These are phyloP conservation scores for Ceratitis capitata DNA, from an alignment of 1,140 invertebrate genomes.

Conservation along the genomic window DNA sequence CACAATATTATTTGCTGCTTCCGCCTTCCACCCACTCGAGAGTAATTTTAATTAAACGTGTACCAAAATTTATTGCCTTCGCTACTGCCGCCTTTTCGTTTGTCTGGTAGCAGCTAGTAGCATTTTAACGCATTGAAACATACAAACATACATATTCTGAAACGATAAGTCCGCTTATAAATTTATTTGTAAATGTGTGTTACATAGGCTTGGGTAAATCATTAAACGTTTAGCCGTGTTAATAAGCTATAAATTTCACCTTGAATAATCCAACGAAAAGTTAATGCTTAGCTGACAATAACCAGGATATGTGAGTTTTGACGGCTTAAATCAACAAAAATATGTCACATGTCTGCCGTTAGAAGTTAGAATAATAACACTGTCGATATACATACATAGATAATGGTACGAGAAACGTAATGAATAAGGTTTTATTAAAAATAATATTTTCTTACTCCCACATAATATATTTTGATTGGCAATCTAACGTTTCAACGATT, in stretches of 20 bases:
- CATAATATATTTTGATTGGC: too few relatives aligned
- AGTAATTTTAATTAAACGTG: slow-evolving; percentile 58
- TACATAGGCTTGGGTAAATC: slow-evolving; percentile 45
- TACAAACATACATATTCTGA: not conserved
- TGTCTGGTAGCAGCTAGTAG: not conserved
- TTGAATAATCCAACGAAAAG: not conserved
- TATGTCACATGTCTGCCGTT: not conserved
- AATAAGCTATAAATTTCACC: slow-evolving; percentile 61
- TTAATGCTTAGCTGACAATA: not conserved
- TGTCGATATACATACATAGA: too few relatives aligned
- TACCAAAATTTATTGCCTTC: slow-evolving; percentile 45
- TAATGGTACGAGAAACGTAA: too few relatives aligned
- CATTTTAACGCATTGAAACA: too few relatives aligned
- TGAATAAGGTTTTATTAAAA: too few relatives aligned
- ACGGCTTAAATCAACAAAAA: not conserved
- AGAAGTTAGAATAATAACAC: too few relatives aligned
- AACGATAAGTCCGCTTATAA: not conserved
- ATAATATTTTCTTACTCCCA: too few relatives aligned
- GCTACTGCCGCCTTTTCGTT: not conserved
- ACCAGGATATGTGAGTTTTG: not conserved
- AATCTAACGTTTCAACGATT: too few relatives aligned
- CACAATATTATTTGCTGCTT: not conserved
- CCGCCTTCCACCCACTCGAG: not conserved
- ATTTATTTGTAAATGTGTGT: too few relatives aligned
- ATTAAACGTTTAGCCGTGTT: slow-evolving; percentile 64